Percentiles rank a stretch among this genome's conserved stretches.
phyloP scores from a whole-genome alignment of 1,140 invertebrate species.

The Drosophila ambigua region DNA sequence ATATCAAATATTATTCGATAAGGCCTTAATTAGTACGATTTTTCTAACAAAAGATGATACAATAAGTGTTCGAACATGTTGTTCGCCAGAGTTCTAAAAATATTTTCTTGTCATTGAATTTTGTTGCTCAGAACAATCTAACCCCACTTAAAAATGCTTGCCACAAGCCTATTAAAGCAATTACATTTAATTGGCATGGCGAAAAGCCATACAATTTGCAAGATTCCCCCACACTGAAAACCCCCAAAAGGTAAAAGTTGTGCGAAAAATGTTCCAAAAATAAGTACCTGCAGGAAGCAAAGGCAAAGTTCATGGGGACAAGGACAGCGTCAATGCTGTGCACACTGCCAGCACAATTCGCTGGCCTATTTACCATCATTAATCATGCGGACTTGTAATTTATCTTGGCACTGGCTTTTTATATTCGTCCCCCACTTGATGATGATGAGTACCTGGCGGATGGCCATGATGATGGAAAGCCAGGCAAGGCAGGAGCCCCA shows the following conservation, averaged over 20 bases:
- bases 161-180: conserved; percentile 38
- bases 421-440: conserved; percentile 30
- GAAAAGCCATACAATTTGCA: conserved; percentile 34
- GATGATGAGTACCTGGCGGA: conserved; percentile 6
- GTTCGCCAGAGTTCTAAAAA: too few relatives aligned
- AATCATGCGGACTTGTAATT: conserved; percentile 77
- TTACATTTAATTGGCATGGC: conserved; percentile 41
- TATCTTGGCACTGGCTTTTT: conserved; percentile 67
- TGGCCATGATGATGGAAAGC: too few relatives aligned
- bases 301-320: conserved; percentile 56
- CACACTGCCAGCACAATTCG: conserved; percentile 4
- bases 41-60: background rate
- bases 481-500: too few relatives aligned
- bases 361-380: conserved; percentile 70
- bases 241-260: conserved; percentile 27
- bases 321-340: conserved; percentile 13
- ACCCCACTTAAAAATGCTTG: background rate
- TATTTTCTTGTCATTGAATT: background rate
- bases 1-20: conserved; percentile 10
- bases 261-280: conserved; percentile 40
- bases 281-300: conserved; percentile 41
- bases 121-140: background rate
- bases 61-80: background rate
- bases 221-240: conserved; percentile 16
- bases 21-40: conserved; percentile 17